Base-by-base conservation (phyloP, 2,888 invertebrate species). In the Chalcosyrphus nemorum region DNA sequence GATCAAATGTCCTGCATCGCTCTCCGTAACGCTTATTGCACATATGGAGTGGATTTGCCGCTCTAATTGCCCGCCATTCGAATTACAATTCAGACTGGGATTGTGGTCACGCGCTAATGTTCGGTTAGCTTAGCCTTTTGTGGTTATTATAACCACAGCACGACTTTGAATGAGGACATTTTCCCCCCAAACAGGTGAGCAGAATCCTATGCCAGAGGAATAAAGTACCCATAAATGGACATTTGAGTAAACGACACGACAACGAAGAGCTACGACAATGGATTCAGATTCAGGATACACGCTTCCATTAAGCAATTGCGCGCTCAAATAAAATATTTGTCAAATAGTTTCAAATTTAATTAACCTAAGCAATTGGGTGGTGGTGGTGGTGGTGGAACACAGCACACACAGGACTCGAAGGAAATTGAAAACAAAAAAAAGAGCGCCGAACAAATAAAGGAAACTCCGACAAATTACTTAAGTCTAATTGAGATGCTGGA, bases 61-160 rank as follows among this genome's bases (percentile, higher is more conserved):
- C 88, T 88, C 89, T 89, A 89, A 89, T 89, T 89, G 89, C 88
- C 88, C 87, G 87, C 89, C 89, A 89, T 90, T 90, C 80, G 89
- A 61, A 45, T 54, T 71, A 56, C 52, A 59, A 57, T 71, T 52
- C 43, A 27, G 56, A 66, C 50, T 50, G 59, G 52, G 59, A 65
- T 71, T 81, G 81, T 54, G 81, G 81, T 81, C 71, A 71, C 57
- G 70, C 81, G 65, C 81, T 81, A 81, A 81, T 81, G 81, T 71
- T 71, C 63, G 52, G 76, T 35, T 27, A 66, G 76, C 41, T 81
- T 65, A 59, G 76, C 65, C 59, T 47, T 45, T 45, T 57, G 52
- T 52, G 76, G 65, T 19, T 52, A 27, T 45, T 52, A 54, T 21
- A 45, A 29, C 61, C 54, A 13, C 61, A 75, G 24, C 57, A 57